A percentile compares a stretch with the other conserved stretches of the same genome.
Evolutionary conservation across 2,797 vertebrate genomes (phyloP).

Genomic region (Poeciliopsis infans): DNA sequence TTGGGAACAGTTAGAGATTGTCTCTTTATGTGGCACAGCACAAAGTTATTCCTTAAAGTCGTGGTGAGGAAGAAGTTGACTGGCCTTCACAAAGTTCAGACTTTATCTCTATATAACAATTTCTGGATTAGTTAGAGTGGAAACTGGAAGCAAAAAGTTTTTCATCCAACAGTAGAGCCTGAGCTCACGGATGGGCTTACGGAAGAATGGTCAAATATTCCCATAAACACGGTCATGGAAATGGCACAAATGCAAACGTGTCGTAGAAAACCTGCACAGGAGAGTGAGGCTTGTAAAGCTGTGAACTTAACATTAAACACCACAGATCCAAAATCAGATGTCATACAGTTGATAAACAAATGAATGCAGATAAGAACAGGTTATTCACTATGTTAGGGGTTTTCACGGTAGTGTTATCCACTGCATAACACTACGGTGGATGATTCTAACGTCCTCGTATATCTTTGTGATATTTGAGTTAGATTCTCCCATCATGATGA

Average conservation of each 20-base stretch:
- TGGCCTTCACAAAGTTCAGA: neutral
- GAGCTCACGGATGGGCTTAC: neutral
- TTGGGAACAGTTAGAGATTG: neutral
- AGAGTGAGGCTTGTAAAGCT: neutral
- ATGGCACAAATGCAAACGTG: neutral
- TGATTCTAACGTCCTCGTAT: too few relatives aligned
- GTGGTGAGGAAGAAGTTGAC: neutral
- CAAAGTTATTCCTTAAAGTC: neutral
- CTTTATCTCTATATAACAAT: neutral
- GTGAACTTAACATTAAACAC: neutral
- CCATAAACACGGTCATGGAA: neutral
- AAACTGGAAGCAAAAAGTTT: neutral
- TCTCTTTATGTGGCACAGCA: neutral
- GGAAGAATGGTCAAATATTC: neutral
- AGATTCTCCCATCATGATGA: too few relatives aligned
- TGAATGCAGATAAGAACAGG: neutral
- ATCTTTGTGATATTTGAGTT: neutral
- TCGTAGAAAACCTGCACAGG: neutral
- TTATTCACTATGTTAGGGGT: too few relatives aligned
- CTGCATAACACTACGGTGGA: neutral
- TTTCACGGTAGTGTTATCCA: too few relatives aligned
- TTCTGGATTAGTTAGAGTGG: neutral
- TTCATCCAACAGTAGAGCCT: neutral
- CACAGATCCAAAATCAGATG: neutral
- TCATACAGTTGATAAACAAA: neutral